Conservation (phyloP, 2,797 vertebrate species). For the Acomys russatus region DNA sequence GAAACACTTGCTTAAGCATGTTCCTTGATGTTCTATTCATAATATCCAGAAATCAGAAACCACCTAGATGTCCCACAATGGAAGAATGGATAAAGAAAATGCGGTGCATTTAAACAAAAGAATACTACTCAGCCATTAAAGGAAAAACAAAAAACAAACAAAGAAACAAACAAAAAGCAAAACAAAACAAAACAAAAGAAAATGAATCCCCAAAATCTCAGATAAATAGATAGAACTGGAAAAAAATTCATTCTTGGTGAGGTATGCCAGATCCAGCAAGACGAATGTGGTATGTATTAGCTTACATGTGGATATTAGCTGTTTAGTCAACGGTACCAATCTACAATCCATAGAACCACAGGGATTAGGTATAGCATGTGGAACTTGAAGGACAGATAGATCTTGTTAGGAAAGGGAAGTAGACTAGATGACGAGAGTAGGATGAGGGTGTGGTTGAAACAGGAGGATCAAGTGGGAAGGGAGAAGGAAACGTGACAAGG, state of each 20-base stretch:
- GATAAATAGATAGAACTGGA: neutral
- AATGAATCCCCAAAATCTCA: neutral
- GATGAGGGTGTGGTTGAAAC: fast-evolving
- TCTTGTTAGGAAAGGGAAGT: neutral
- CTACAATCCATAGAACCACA: neutral
- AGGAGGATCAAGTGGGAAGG: neutral
- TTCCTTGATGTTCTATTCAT: neutral
- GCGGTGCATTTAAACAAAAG: neutral
- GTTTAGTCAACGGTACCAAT: neutral
- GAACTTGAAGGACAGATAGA: neutral
- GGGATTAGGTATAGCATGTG: neutral
- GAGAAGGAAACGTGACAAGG: too few relatives aligned
- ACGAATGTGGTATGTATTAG: neutral
- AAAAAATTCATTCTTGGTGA: neutral
- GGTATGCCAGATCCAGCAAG: neutral
- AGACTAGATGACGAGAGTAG: neutral
- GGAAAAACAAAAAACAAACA: neutral
- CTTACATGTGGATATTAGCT: neutral
- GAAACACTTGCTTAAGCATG: neutral
- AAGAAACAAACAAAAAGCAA: too few relatives aligned
- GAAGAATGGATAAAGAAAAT: neutral
- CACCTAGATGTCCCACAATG: neutral
- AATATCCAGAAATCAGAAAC: neutral
- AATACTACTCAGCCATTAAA: neutral
- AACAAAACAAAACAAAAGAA: too few relatives aligned